A percentile compares a stretch with the other conserved stretches of the same genome.
Evolutionary conservation across 2,888 invertebrate species (phyloP).

Genomic region (Tiliacea aurago): DNA sequence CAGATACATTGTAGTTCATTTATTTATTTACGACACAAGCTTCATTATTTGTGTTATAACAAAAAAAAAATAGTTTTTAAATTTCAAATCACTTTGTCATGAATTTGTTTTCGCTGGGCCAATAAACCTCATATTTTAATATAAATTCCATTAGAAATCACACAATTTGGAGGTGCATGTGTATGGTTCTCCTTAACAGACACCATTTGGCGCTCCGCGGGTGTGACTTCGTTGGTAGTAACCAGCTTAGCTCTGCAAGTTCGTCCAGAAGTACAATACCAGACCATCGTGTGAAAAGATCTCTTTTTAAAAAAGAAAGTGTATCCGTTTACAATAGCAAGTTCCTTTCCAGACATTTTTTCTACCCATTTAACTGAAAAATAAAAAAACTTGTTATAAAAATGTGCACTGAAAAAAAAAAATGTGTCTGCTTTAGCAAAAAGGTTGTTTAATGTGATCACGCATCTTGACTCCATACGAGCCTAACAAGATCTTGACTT

Average conservation of each 20-base stretch:
- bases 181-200: constrained; percentile 12
- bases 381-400: neutral
- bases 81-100: no score
- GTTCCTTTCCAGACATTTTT: constrained; percentile 10
- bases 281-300: neutral
- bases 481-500: no score
- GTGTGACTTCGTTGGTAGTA: neutral
- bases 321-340: constrained; percentile 13
- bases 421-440: no score
- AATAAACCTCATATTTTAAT: constrained; percentile 10
- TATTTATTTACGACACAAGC: neutral
- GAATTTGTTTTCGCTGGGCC: neutral
- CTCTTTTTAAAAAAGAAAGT: constrained; percentile 9
- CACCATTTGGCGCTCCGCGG: constrained; percentile 3
- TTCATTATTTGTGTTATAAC: neutral
- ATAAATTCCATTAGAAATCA: constrained; percentile 23
- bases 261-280: constrained; percentile 26
- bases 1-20: neutral
- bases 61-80: no score
- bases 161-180: constrained; percentile 15
- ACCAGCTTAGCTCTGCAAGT: constrained; percentile 18
- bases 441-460: no score
- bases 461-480: no score
- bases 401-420: no score
- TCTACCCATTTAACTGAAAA: neutral